phyloP scores from a whole-genome alignment of 2,113 vertebrate species.

The Neodontobutis hainanensis region DNA sequence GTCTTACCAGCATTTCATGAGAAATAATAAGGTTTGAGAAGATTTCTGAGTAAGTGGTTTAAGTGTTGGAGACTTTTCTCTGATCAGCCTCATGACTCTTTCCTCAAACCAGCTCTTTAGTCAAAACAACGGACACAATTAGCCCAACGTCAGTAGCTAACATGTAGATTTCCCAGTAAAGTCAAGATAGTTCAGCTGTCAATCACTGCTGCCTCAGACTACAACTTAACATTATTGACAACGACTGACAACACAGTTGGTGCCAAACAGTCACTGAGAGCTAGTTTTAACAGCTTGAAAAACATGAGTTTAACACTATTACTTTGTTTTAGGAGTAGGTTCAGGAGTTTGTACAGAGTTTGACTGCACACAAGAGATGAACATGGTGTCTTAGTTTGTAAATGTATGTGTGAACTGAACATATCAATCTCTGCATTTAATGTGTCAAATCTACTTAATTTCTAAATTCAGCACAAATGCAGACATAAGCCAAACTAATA shows the following conservation, averaged over 20 bases:
- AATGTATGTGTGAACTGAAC: not conserved
- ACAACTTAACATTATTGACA: not conserved
- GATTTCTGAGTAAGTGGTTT: not conserved
- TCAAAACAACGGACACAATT: not conserved
- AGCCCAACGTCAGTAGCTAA: not conserved
- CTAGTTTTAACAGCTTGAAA: not conserved
- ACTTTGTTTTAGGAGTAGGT: not conserved
- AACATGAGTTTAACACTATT: not conserved
- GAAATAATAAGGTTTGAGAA: conserved; percentile 12
- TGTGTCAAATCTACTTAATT: not conserved
- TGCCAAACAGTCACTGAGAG: not conserved
- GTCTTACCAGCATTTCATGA: conserved; percentile 26
- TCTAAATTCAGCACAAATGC: not conserved
- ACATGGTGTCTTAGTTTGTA: not conserved
- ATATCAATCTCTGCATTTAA: not conserved
- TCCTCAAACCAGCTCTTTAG: not conserved
- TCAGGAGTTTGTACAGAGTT: not conserved
- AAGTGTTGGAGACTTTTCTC: not conserved
- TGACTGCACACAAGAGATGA: not conserved
- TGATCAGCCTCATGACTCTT: not conserved
- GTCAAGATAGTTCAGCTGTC: not conserved
- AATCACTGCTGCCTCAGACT: not conserved
- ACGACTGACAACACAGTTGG: not conserved
- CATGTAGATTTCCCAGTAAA: not conserved
- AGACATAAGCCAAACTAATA: not conserved